Base-by-base conservation (phyloP, 2,888 invertebrate genomes). In the Ligdia adustata region DNA sequence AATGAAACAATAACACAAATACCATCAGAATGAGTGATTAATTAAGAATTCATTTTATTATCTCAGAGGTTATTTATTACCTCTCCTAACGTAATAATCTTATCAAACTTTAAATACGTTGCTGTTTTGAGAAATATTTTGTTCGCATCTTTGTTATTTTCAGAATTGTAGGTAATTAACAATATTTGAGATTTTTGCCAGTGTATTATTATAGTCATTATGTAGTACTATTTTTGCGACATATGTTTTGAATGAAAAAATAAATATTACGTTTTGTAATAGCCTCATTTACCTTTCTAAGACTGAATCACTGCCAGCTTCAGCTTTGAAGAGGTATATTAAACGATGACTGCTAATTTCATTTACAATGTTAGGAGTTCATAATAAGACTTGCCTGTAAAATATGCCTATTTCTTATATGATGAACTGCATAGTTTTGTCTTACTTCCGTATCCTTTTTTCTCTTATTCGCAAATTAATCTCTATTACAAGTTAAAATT, bases 31-130 rank as follows among this genome's bases (percentile, higher is more conserved):
- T 40, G 24, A 32, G 38, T 44, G 24, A 37, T 37, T 44, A 31
- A 37, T 37, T 16, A 27, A 27, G 9, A 27, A 37, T 27, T 37
- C 26, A 14, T 27, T 38, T 38, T 14, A 37, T 34, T 34, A 35
- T 41, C 40, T 47, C 16, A 26, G 9, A 1, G 40, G 40, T 40
- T 27, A 47, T 49, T 47, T 37, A 57, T 42, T 39, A 38, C 24
- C 4, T 39, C 5, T 18, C 11, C 4, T 47, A 43, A 40, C 33
- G 34, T 31, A 40, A 41, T 33, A 42, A 42, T 42, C 31, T 40
- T 31, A 40, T 40, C 40, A 6, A 18, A 3, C 20, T 22, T 35
- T 13, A 20, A 26, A 29, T 13, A 13, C 27, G 9, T 39, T 9
- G 5, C n/a, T 16, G 15, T 22, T 11, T 32, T 15, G 26, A 9